Evolutionary conservation across 1,140 invertebrate species (phyloP), one percentile per base, ranked within the genome.

Genomic region (Babylonia areolata): DNA sequence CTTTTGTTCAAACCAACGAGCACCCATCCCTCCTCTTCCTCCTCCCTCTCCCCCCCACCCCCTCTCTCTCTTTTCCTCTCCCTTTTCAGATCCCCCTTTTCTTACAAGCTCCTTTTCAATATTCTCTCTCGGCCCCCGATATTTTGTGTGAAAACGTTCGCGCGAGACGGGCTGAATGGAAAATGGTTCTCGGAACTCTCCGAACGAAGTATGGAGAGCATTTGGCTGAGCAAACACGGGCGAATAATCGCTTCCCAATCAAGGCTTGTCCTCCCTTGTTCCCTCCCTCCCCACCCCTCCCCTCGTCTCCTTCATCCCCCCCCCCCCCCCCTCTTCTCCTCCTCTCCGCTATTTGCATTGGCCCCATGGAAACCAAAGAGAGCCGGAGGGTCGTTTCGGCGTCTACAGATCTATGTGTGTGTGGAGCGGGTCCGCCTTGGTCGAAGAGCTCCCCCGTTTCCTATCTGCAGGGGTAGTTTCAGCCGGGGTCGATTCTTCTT

Each of bases 31-130:
- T 23, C 58, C 12, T 23, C 6, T 23, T 23, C 58, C 58, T 6
- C 58, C 58, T n/a, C 23, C 23, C 20, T 31, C 58, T 23, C 58
- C 58, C 58, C 12, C 58, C 6, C 58, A 69, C 58, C 58, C 20
- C 58, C 58, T n/a, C 23, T 31, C 20, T 31, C 58, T n/a, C 28
- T 69, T 69, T 23, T 69, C 58, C 58, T 69, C 58, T 69, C 58
- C 58, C 58, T 69, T 69, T 69, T 69, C 58, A 69, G 20, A n/a
- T 28, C 28, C 2, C 28, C 58, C 9, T 69, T 69, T 69, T 69
- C 58, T 69, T 69, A 69, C 58, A 69, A 69, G 58, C 58, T 69
- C 58, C 58, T 69, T 69, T 69, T 69, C 58, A 69, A 69, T 69
- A 69, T 69, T 69, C 58, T 69, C 58, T 5, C 58, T 69, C 58